Evolutionary conservation across 2,113 vertebrate genomes (phyloP).

Genomic region (Lethenteron camtschaticum): DNA sequence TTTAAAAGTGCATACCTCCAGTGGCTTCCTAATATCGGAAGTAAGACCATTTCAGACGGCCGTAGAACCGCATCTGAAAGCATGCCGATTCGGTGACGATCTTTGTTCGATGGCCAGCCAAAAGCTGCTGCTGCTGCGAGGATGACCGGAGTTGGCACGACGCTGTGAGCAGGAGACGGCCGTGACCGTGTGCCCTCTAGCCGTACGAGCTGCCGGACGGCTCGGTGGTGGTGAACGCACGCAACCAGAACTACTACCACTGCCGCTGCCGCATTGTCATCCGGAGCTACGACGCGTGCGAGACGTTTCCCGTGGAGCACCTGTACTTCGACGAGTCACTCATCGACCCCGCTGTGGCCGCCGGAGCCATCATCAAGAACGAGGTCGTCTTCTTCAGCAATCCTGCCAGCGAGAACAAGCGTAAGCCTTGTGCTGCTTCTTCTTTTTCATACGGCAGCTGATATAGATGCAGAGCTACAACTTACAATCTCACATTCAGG

Average conservation of each 20-base stretch:
- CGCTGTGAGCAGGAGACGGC: too few relatives aligned
- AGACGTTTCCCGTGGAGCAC: conserved; percentile 29
- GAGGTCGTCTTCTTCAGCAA: conserved; percentile 57
- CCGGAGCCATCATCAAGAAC: conserved; percentile 39
- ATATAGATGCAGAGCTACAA: too few relatives aligned
- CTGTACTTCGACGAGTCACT: conserved; percentile 40
- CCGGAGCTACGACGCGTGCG: conserved; percentile 36
- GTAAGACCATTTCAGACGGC: too few relatives aligned
- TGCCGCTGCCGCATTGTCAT: conserved; percentile 48
- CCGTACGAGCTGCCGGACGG: conserved; percentile 49
- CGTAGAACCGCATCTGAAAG: too few relatives aligned
- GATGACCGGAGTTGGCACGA: too few relatives aligned
- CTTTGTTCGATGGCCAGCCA: too few relatives aligned
- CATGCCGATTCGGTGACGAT: too few relatives aligned
- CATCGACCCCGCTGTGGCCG: conserved; percentile 50
- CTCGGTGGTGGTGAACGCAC: conserved; percentile 44
- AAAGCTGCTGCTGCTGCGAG: too few relatives aligned
- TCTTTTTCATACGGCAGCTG: too few relatives aligned
- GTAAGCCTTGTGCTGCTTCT: conserved; percentile 14
- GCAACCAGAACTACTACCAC: conserved; percentile 67
- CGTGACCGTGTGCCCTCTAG: conserved; percentile 17
- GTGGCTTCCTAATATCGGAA: too few relatives aligned
- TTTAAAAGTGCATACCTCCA: too few relatives aligned
- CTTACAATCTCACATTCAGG: too few relatives aligned
- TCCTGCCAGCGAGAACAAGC: conserved; percentile 28